phyloP scores from a whole-genome alignment of 2,888 invertebrate species.

The Elgonia sp. region DNA sequence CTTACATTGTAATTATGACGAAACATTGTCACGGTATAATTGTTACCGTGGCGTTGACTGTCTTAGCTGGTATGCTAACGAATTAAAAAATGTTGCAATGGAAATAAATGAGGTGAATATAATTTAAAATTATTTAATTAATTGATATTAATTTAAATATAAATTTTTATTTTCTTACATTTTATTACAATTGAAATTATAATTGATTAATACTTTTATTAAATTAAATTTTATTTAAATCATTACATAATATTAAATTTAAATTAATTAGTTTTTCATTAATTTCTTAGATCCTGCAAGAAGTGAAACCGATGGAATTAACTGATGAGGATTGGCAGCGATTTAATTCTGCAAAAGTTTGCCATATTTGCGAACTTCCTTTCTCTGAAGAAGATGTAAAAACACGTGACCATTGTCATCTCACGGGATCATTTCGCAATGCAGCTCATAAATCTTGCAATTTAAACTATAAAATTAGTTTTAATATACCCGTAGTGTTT shows the following conservation, averaged over 20 bases:
- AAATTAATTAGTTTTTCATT: neutral
- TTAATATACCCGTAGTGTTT: slow-evolving; percentile 7
- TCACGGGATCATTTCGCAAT: neutral
- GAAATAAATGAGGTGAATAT: slow-evolving; percentile 17
- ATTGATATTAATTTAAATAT: no score
- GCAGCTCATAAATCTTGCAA: slow-evolving; percentile 14
- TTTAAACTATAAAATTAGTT: slow-evolving; percentile 11
- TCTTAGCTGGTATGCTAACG: neutral
- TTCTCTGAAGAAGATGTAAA: neutral
- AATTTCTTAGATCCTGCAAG: neutral
- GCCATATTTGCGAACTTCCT: neutral
- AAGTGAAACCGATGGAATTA: slow-evolving; percentile 12
- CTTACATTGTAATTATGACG: no score
- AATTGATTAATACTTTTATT: no score
- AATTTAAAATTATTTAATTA: no score
- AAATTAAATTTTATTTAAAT: no score
- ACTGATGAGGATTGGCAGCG: neutral
- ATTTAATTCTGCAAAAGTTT: neutral
- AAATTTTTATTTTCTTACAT: no score
- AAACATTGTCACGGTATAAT: slow-evolving; percentile 1
- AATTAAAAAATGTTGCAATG: slow-evolving; percentile 2
- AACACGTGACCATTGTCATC: slow-evolving; percentile 16
- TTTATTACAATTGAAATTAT: no score
- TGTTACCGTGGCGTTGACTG: neutral
- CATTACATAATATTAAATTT: no score